A percentile compares a stretch with the other conserved stretches of the same genome.
These are phyloP conservation scores for Coracopsis vasa DNA, from an alignment of 2,113 vertebrate species.

Conservation along the genomic window DNA sequence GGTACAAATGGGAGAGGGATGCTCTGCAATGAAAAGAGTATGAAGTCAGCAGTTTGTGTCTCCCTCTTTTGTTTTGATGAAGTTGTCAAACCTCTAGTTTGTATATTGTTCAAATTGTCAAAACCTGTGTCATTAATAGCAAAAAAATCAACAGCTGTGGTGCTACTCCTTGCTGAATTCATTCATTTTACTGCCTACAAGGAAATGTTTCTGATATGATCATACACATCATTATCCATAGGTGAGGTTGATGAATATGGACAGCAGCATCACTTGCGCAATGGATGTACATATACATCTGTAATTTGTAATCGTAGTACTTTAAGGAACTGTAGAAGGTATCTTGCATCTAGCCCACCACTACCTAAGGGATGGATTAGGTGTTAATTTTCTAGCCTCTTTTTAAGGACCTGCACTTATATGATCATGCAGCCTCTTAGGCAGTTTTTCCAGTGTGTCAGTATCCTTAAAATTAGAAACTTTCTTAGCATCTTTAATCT, in stretches of 20 bases:
- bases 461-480: neutral
- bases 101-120: neutral
- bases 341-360: neutral
- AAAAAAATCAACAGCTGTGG: neutral
- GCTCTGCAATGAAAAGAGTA: neutral
- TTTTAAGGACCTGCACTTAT: neutral
- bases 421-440: neutral
- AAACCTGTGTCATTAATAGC: neutral
- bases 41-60: neutral
- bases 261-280: neutral
- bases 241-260: neutral
- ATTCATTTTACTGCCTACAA: neutral
- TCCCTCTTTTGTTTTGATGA: neutral
- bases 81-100: neutral
- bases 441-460: neutral
- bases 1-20: neutral
- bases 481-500: neutral
- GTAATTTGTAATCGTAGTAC: neutral
- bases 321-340: neutral
- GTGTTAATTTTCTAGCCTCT: neutral
- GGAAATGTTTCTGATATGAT: neutral
- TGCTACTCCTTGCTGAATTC: neutral
- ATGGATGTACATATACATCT: neutral
- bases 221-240: neutral
- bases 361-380: neutral